These are phyloP conservation scores for Drosophila algonquin DNA, from an alignment of 2,888 invertebrate genomes.

Conservation along the genomic window DNA sequence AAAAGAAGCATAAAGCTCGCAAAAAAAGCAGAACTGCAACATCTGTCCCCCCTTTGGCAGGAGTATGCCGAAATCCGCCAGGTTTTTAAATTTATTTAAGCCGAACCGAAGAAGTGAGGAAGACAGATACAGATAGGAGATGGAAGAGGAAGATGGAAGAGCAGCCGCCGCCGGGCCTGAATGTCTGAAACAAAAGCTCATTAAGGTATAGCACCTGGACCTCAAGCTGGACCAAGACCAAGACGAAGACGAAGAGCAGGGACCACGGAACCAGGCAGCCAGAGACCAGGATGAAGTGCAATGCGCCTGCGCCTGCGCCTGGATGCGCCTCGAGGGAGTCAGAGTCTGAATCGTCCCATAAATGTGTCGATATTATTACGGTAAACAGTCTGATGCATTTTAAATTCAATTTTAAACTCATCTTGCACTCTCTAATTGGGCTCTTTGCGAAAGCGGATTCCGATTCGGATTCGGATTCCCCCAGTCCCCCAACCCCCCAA, in stretches of 20 bases:
- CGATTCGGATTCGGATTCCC: background rate
- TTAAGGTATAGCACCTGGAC: slow-evolving; percentile 76
- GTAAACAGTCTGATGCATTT: slow-evolving; percentile 77
- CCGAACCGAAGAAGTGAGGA: background rate
- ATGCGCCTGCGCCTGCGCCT: slow-evolving; percentile 36
- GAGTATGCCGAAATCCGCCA: slow-evolving; percentile 42
- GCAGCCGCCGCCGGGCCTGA: slow-evolving; percentile 36
- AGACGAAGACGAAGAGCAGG: slow-evolving; percentile 12
- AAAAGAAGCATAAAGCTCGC: slow-evolving; percentile 30
- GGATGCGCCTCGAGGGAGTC: slow-evolving; percentile 22
- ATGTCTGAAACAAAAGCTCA: slow-evolving; percentile 63
- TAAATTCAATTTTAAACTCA: slow-evolving; percentile 73
- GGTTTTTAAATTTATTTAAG: slow-evolving; percentile 41
- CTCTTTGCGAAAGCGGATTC: slow-evolving; percentile 39
- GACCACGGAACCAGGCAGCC: background rate
- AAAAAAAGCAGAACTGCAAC: slow-evolving; percentile 52
- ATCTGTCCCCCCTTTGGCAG: slow-evolving; percentile 31
- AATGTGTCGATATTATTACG: slow-evolving; percentile 80
- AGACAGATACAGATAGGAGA: slow-evolving; percentile 16
- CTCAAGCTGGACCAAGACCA: slow-evolving; percentile 13
- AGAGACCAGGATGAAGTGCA: slow-evolving; percentile 4
- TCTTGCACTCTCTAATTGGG: slow-evolving; percentile 65
- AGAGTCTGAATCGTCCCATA: slow-evolving; percentile 45
- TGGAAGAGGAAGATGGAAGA: slow-evolving; percentile 7
- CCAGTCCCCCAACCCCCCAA: no score